These are phyloP conservation scores for Gila robusta DNA, from an alignment of 2,797 vertebrate genomes.

Conservation along the genomic window DNA sequence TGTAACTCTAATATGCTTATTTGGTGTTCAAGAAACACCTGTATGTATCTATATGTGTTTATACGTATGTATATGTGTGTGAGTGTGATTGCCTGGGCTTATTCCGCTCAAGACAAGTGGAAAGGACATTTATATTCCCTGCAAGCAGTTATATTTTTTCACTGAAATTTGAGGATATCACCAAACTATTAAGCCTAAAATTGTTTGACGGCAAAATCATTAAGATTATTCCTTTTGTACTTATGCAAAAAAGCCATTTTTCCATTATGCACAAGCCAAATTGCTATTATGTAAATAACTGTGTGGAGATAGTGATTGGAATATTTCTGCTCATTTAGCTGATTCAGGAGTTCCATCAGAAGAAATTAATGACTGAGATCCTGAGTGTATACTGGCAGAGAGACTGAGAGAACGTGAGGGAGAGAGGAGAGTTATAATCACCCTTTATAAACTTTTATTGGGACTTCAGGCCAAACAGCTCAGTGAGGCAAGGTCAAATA, in stretches of 20 bases:
- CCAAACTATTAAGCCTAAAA: constrained; percentile 22
- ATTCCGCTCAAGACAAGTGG: neutral
- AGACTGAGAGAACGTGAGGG: neutral
- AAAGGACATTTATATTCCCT: constrained; percentile 4
- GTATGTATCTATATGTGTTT: neutral
- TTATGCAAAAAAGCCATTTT: constrained; percentile 46
- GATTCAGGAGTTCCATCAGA: constrained; percentile 24
- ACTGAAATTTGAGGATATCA: constrained; percentile 2
- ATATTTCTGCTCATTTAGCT: constrained; percentile 41
- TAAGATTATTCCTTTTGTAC: constrained; percentile 32
- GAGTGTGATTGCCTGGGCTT: neutral
- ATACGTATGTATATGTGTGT: neutral
- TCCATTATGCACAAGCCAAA: constrained; percentile 42
- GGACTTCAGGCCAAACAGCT: constrained; percentile 21
- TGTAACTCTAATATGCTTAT: neutral
- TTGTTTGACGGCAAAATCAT: constrained; percentile 1
- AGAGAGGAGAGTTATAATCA: constrained; percentile 23
- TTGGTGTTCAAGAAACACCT: neutral
- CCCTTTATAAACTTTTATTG: constrained; percentile 11
- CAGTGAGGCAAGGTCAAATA: constrained; percentile 30
- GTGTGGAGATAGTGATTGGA: constrained; percentile 33
- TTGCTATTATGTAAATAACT: constrained; percentile 55
- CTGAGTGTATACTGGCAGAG: constrained; percentile 8
- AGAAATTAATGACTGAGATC: constrained; percentile 41
- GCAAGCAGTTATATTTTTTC: neutral